These are phyloP conservation scores for Notarius quadriscutis DNA, from an alignment of 2,113 vertebrate species.

Conservation along the genomic window DNA sequence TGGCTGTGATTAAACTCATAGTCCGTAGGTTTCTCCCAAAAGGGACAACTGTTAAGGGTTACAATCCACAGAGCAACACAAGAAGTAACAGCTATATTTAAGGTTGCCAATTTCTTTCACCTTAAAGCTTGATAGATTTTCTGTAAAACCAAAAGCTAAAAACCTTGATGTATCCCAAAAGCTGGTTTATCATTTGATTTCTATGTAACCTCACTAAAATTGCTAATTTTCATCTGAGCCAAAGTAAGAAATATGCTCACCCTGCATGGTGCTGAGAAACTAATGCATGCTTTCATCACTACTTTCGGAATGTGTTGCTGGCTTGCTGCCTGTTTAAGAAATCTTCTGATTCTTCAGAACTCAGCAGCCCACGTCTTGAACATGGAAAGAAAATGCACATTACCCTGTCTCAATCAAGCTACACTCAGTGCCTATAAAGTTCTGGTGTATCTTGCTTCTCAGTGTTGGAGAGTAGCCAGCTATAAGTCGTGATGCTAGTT, in stretches of 20 bases:
- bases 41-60: conserved; percentile 32
- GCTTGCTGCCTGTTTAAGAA: background rate
- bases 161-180: background rate
- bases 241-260: background rate
- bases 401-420: background rate
- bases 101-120: background rate
- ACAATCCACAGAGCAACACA: background rate
- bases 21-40: conserved; percentile 10
- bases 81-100: background rate
- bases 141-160: background rate
- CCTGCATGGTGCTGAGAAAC: background rate
- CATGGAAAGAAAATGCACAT: background rate
- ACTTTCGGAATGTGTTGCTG: background rate
- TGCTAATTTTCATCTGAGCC: background rate
- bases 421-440: background rate
- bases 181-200: background rate
- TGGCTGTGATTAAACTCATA: conserved; percentile 54
- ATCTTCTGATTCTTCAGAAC: background rate
- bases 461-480: background rate
- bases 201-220: background rate
- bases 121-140: background rate
- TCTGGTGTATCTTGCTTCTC: background rate
- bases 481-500: background rate
- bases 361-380: background rate
- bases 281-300: background rate